Evolutionary conservation across 2,888 invertebrate genomes (phyloP).

Genomic region (Zeuzera pyrina): DNA sequence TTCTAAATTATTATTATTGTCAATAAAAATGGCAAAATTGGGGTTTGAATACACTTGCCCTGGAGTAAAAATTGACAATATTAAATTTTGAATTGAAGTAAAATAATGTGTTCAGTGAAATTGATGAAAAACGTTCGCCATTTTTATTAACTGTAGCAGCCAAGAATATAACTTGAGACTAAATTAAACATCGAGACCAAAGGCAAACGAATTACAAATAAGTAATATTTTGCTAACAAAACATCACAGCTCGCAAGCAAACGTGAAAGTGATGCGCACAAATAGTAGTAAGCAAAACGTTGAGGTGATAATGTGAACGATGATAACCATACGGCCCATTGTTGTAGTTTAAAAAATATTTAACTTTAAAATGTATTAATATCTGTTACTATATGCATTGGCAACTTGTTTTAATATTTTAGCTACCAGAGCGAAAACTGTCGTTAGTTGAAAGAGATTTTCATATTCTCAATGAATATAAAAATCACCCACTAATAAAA

Average conservation of each 20-base stretch:
- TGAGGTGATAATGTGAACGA: conserved; percentile 39
- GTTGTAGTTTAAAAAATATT: too few relatives aligned
- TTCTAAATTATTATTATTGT: background rate
- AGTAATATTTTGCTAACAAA: conserved; percentile 41
- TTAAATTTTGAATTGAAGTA: too few relatives aligned
- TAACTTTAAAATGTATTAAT: too few relatives aligned
- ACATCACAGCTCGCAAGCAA: conserved; percentile 65
- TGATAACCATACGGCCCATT: too few relatives aligned
- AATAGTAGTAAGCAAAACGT: conserved; percentile 42
- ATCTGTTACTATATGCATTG: too few relatives aligned
- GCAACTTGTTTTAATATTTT: conserved; percentile 9
- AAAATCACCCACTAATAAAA: conserved; percentile 67
- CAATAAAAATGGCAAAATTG: too few relatives aligned
- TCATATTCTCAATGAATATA: conserved; percentile 57
- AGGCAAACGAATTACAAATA: conserved; percentile 38
- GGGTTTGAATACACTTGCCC: too few relatives aligned
- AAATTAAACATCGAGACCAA: conserved; percentile 45
- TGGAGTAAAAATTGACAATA: too few relatives aligned
- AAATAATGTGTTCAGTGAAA: background rate
- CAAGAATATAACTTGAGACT: conserved; percentile 48
- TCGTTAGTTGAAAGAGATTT: conserved; percentile 65
- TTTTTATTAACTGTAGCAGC: conserved; percentile 34
- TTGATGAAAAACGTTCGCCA: background rate
- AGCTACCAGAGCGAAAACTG: conserved; percentile 35
- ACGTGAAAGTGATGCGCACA: conserved; percentile 45